Evolutionary conservation across 2,113 vertebrate species (phyloP), one percentile per base, ranked within the genome.

Genomic region (Barnardius zonarius): DNA sequence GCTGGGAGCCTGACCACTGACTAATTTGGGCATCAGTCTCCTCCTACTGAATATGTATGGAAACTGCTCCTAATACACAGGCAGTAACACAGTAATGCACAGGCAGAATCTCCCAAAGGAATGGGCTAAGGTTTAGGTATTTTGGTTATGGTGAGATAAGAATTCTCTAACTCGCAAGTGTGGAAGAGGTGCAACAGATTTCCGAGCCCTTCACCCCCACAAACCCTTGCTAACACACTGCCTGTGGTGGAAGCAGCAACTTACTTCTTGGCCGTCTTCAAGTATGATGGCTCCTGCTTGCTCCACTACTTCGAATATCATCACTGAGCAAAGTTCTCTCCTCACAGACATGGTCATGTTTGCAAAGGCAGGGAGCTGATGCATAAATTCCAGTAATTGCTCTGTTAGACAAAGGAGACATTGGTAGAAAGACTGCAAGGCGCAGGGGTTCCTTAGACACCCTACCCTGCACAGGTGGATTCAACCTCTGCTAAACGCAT

Each of bases 321-420:
- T 99, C 95, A 99, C 99, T 15, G 98, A 98, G 82, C 99, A 99
- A 67, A 99, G 97, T 3, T 99, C 99, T 90, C 99, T 98, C 86
- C 99, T 98, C 93, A 99, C 99, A 25, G 99, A 99, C 99, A 99
- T 99, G 51, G 99, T 99, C 99, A 99, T 99, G 97, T 99, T 99
- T 33, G 99, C 98, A 91, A 99, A 99, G 55, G 99, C 99, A 13
- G 99, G 99, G 35, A 99, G 98, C 30, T 99, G 99, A 93, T 99
- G 99, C 99, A 99, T 99, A 84, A 99, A 99, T 97, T 99, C 99
- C 96, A 99, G 27, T 46, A 99, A 98, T 94, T 99, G 99, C 67
- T 99, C 99, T 99, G 90, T 90, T 77, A 76, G 77, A 88, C 57
- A 96, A 96, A 73, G 88, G 39, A 95, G 89, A 87, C 83, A 73